Evolutionary conservation across 2,797 vertebrate genomes (phyloP).

Genomic region (Cheirogaleus major): DNA sequence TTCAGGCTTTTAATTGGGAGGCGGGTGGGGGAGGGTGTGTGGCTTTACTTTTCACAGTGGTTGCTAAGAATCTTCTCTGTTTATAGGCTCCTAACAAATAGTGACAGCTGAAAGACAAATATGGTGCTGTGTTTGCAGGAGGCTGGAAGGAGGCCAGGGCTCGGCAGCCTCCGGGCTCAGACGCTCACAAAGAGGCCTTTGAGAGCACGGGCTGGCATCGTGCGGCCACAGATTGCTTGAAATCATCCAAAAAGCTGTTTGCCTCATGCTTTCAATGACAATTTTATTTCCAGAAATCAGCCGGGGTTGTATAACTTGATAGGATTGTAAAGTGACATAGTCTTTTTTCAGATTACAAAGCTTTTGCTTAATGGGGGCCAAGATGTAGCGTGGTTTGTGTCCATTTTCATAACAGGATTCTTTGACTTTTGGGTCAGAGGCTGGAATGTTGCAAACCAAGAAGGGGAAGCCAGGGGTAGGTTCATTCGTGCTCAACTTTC

Average conservation of each 20-base stretch:
- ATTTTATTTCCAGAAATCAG: conserved; percentile 62
- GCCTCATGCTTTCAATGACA: conserved; percentile 24
- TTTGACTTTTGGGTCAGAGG: conserved; percentile 5
- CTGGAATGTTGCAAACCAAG: background rate
- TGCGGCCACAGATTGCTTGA: background rate
- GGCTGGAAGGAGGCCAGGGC: conserved; percentile 81
- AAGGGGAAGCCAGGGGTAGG: background rate
- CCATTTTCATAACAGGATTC: background rate
- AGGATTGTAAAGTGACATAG: background rate
- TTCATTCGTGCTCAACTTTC: background rate
- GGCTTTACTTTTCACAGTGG: conserved; percentile 72
- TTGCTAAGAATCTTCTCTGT: conserved; percentile 83
- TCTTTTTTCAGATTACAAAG: background rate
- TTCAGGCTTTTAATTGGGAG: background rate
- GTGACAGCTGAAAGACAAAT: conserved; percentile 86
- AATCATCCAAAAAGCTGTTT: conserved; percentile 54
- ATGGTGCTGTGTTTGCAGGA: conserved; percentile 79
- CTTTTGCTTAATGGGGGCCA: background rate
- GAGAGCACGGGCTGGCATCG: conserved; percentile 18
- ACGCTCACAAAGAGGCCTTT: conserved; percentile 74
- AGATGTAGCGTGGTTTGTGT: background rate
- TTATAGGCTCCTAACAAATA: conserved; percentile 82
- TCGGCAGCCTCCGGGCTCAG: conserved; percentile 68
- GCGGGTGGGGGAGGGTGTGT: background rate
- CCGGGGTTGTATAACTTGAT: background rate